phyloP scores from a whole-genome alignment of 2,797 vertebrate species.

The Pogonophryne albipinna region DNA sequence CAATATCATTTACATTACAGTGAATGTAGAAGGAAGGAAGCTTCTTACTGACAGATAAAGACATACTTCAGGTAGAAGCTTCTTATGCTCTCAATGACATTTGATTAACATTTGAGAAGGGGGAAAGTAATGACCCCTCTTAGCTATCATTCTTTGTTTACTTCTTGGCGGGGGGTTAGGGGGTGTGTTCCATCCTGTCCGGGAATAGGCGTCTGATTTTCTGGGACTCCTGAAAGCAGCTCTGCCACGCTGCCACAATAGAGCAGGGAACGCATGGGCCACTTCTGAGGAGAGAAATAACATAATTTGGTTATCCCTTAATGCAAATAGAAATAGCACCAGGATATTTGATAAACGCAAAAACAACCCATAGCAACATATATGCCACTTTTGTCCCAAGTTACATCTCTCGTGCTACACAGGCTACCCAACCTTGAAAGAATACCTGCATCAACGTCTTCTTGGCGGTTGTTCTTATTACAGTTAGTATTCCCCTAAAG shows the following conservation, averaged over 20 bases:
- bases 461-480: not conserved
- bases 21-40: too few species aligned
- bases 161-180: conserved; percentile 34
- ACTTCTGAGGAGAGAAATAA: conserved; percentile 84
- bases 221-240: conserved; percentile 64
- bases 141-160: conserved; percentile 60
- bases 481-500: too few species aligned
- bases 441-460: too few species aligned
- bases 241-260: conserved; percentile 86
- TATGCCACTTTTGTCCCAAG: too few species aligned
- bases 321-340: conserved; percentile 1
- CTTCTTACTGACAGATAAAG: not conserved
- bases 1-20: too few species aligned
- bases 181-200: conserved; percentile 49
- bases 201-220: conserved; percentile 62
- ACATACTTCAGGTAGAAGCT: not conserved
- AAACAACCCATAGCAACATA: too few species aligned
- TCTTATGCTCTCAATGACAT: not conserved
- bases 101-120: not conserved
- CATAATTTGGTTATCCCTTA: not conserved
- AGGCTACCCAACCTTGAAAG: not conserved
- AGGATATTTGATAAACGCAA: not conserved
- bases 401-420: not conserved
- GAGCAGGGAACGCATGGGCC: conserved; percentile 91
- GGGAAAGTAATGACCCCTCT: not conserved